Conservation (phyloP, 1,140 invertebrate species). For the Drosophila virilis region DNA sequence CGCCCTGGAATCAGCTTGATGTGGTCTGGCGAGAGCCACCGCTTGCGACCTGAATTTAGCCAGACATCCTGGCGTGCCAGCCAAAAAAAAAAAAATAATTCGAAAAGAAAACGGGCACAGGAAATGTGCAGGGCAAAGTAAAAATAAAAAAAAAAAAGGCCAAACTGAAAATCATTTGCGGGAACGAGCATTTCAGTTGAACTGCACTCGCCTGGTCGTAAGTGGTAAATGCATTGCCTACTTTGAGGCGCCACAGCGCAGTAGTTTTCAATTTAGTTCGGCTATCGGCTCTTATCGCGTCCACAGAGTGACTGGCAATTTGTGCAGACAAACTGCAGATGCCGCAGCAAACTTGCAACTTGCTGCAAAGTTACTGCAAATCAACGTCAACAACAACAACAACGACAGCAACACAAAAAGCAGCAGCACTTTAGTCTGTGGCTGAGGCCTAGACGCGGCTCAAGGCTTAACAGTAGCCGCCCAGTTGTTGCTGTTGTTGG, state of each 20-base stretch:
- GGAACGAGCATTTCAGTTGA: conserved; percentile 23
- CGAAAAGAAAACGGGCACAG: conserved; percentile 16
- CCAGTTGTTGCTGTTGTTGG: background rate
- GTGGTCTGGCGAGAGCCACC: background rate
- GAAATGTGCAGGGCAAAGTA: conserved; percentile 49
- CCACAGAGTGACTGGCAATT: conserved; percentile 64
- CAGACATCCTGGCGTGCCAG: conserved; percentile 51
- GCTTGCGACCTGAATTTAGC: conserved; percentile 52
- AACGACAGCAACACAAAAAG: conserved; percentile 26
- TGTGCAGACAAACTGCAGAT: conserved; percentile 75
- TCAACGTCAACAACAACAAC: conserved; percentile 35
- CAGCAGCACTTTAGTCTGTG: conserved; percentile 22
- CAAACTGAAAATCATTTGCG: conserved; percentile 56
- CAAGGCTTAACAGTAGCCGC: background rate
- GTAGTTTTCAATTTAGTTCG: conserved; percentile 76
- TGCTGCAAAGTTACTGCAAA: conserved; percentile 41
- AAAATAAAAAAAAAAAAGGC: conserved; percentile 12
- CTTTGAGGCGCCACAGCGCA: conserved; percentile 63
- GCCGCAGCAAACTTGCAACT: conserved; percentile 48
- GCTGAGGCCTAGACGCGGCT: conserved; percentile 33
- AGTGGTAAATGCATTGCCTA: conserved; percentile 62
- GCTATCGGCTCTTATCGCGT: conserved; percentile 53
- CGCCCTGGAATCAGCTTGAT: background rate
- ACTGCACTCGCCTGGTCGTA: conserved; percentile 7
- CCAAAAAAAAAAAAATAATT: conserved; percentile 15